Evolutionary conservation across 2,113 vertebrate genomes (phyloP).

Genomic region (Elaphurus davidianus): DNA sequence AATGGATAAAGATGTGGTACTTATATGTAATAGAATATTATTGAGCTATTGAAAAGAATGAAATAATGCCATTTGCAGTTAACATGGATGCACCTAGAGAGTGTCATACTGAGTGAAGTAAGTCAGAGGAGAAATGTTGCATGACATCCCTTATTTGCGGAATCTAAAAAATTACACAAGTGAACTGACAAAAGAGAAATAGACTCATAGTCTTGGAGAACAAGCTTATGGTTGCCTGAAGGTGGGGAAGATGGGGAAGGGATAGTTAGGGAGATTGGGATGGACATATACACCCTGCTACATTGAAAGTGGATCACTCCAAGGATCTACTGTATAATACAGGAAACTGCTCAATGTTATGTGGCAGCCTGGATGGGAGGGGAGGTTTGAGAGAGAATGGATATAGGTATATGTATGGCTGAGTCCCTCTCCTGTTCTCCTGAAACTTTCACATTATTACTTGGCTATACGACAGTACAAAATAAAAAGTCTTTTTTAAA

Average conservation of each 20-base stretch:
- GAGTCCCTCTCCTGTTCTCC: background rate
- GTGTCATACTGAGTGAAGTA: background rate
- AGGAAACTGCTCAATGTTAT: background rate
- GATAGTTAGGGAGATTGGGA: background rate
- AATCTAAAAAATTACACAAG: background rate
- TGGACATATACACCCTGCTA: background rate
- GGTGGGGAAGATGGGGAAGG: background rate
- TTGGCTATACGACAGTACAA: background rate
- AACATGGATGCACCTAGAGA: background rate
- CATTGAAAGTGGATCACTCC: background rate
- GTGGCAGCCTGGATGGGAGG: background rate
- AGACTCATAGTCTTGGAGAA: background rate
- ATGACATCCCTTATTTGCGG: background rate
- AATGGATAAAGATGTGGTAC: background rate
- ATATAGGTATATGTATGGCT: background rate
- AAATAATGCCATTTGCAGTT: background rate
- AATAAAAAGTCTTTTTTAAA: background rate
- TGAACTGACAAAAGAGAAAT: background rate
- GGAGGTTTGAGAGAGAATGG: background rate
- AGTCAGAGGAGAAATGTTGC: background rate
- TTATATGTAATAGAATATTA: background rate
- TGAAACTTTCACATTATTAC: background rate
- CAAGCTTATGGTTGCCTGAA: background rate
- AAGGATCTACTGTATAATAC: background rate
- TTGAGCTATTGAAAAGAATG: background rate